Evolutionary conservation across 2,888 invertebrate genomes (phyloP).

Genomic region (Aphodius granarius): DNA sequence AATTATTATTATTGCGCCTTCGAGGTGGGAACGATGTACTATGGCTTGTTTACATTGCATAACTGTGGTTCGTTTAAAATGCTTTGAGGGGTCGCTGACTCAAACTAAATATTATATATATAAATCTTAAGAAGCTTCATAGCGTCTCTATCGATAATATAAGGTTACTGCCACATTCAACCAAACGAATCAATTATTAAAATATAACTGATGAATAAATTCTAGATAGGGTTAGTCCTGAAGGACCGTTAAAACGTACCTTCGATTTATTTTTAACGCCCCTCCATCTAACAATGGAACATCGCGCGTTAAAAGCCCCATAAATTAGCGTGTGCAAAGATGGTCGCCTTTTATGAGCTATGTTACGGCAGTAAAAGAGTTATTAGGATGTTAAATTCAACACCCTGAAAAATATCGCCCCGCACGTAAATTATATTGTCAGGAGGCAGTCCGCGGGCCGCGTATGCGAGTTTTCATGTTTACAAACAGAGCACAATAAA

Average conservation of each 20-base stretch:
- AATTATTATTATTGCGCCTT: not conserved
- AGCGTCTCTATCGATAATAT: too few species aligned
- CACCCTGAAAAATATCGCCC: constrained; percentile 34
- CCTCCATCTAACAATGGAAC: constrained; percentile 28
- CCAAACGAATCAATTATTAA: not conserved
- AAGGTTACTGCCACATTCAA: constrained; percentile 25
- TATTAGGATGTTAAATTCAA: constrained; percentile 39
- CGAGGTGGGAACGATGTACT: not conserved
- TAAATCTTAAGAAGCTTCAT: not conserved
- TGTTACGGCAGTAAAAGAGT: constrained; percentile 38
- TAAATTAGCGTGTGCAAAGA: constrained; percentile 36
- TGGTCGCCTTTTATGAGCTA: constrained; percentile 38
- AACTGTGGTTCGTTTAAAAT: not conserved
- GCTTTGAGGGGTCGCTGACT: not conserved
- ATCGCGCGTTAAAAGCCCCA: constrained; percentile 36
- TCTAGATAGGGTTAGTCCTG: not conserved
- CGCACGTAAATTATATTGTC: constrained; percentile 27
- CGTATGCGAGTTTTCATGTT: constrained; percentile 14
- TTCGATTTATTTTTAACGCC: constrained; percentile 23
- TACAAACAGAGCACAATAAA: constrained; percentile 23
- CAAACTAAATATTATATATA: not conserved
- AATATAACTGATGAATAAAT: not conserved
- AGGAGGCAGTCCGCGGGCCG: constrained; percentile 15
- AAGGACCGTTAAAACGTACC: not conserved
- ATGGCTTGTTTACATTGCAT: not conserved